Base-by-base conservation (phyloP, 35 echinoderm and acorn worm genomes). In the Apostichopus japonicus region DNA sequence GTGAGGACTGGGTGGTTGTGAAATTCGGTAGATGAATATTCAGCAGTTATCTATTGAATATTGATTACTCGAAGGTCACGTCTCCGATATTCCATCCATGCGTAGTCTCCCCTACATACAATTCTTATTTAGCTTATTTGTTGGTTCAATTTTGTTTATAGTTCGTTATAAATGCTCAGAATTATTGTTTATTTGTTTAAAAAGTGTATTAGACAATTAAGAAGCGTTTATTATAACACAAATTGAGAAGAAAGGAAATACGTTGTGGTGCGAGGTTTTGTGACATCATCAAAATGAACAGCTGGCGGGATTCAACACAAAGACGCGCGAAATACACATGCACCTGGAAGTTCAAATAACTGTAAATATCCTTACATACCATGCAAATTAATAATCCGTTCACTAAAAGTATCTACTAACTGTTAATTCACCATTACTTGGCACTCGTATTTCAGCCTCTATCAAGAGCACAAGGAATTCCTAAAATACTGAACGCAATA, bases 271-370 rank as follows among this genome's bases (percentile, higher is more conserved):
- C 27, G 53, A 52, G 27, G 5, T 53, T 19, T 54, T 17, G 79
- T 83, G 52, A 83, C 58, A 75, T 23, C n/a, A 15, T 11, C 72
- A 14, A 72, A 86, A 72, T 61, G 58, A 86, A 93, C 59, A 73
- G 92, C 92, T 77, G 92, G 92, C 92, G 92, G 79, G 92, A 72
- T 75, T 44, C 67, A 79, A 92, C 80, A 93, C 65, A 86, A 77
- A 73, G 83, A 53, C 82, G 92, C 92, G 92, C 92, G 92, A 86
- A 93, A 92, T 92, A 10, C 53, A 63, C 27, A 17, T 53, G 78
- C 91, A 92, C 75, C 77, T 92, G 79, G 51, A 54, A 54, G 27
- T 17, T 75, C 71, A n/a, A 23, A 75, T 21, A 21, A 75, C 4
- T 75, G 71, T 75, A 75, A 75, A 75, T 75, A 23, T 67, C 21